phyloP scores from a whole-genome alignment of 1,140 invertebrate genomes.

The Ptiloglossa arizonensis region DNA sequence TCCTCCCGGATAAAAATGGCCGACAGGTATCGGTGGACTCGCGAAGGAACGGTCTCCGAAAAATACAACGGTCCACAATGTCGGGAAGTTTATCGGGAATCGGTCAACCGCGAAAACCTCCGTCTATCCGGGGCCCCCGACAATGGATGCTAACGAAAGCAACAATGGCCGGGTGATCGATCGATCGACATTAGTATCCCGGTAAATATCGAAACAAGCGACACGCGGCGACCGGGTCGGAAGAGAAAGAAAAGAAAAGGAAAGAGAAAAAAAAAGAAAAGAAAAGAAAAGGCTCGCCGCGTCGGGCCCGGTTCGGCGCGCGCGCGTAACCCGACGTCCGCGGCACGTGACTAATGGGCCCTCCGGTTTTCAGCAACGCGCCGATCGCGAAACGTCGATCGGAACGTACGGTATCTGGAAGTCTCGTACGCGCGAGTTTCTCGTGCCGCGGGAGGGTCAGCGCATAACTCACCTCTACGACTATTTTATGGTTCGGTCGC shows the following conservation, averaged over 20 bases:
- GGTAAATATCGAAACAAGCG: conserved; percentile 23
- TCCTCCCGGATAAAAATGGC: too few species aligned
- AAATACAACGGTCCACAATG: neutral
- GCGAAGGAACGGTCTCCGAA: neutral
- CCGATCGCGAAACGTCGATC: conserved; percentile 15
- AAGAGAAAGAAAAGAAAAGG: too few species aligned
- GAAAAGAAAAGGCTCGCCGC: too few species aligned
- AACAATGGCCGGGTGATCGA: conserved; percentile 7
- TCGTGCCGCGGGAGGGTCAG: conserved; percentile 57
- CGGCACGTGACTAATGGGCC: conserved; percentile 29
- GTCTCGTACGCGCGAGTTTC: conserved; percentile 41
- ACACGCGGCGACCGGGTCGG: conserved; percentile 3
- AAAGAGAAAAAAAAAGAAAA: too few species aligned
- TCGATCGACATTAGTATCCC: conserved; percentile 39
- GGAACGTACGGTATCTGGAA: conserved; percentile 42
- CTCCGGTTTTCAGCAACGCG: neutral
- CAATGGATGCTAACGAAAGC: conserved; percentile 43
- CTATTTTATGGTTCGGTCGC: conserved; percentile 74
- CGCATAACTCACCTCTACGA: conserved; percentile 71
- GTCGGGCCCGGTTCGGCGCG: neutral
- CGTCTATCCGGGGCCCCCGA: neutral
- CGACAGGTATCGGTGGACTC: neutral
- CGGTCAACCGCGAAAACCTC: conserved; percentile 33
- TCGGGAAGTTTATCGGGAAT: neutral
- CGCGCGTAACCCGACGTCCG: neutral